Percentiles rank a stretch among this genome's conserved stretches.
Conservation (phyloP, 2,113 vertebrate species). For the Urocitellus parryii region DNA sequence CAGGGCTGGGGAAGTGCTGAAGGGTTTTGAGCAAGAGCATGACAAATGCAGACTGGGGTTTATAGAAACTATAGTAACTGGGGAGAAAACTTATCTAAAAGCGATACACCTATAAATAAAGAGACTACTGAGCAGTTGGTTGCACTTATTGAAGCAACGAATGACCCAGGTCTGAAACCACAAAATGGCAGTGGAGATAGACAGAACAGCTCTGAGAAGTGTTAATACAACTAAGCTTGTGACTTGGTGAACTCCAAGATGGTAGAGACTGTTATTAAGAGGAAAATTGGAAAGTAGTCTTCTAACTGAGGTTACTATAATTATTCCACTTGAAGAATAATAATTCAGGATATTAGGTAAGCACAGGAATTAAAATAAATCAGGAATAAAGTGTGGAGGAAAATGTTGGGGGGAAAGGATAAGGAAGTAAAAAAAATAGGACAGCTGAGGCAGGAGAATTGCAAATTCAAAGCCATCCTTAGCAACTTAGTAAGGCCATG, state of each 20-base stretch:
- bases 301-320: background rate
- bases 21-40: background rate
- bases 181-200: background rate
- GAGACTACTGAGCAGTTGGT: background rate
- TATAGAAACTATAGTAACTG: background rate
- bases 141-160: background rate
- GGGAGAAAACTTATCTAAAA: background rate
- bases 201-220: background rate
- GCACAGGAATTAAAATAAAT: background rate
- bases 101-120: background rate
- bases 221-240: background rate
- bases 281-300: background rate
- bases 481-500: too few species aligned
- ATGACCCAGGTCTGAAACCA: background rate
- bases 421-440: background rate
- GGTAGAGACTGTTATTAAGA: background rate
- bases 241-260: background rate
- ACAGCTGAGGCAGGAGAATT: too few species aligned
- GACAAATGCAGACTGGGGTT: background rate
- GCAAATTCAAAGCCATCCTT: too few species aligned
- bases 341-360: background rate
- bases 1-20: background rate
- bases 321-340: conserved; percentile 13
- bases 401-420: background rate
- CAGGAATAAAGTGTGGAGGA: fast-evolving